These are phyloP conservation scores for Athalia circularis DNA, from an alignment of 2,888 invertebrate genomes.

Conservation along the genomic window DNA sequence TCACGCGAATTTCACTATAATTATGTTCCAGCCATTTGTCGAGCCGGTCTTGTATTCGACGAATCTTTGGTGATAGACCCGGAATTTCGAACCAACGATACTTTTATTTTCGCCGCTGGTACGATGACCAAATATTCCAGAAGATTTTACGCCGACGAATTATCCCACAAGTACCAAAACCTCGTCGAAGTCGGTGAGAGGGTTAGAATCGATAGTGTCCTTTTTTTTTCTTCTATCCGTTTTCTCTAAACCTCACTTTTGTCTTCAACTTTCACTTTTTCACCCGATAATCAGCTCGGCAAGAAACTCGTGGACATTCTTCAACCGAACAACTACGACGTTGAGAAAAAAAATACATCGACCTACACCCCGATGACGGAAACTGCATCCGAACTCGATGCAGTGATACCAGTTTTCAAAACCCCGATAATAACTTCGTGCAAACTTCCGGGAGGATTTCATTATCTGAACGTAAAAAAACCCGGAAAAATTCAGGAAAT, in stretches of 20 bases:
- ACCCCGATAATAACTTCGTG: conserved; percentile 73
- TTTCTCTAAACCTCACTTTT: background rate
- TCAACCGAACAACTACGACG: background rate
- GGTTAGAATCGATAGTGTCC: conserved; percentile 68
- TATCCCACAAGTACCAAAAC: conserved; percentile 77
- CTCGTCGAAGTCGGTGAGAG: conserved; percentile 80
- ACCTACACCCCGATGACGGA: background rate
- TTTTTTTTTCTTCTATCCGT: background rate
- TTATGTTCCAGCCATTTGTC: conserved; percentile 76
- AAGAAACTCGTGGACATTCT: background rate
- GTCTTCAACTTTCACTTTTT: too few species aligned
- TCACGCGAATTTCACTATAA: conserved; percentile 34
- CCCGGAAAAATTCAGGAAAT: conserved; percentile 76
- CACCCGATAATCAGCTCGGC: too few species aligned
- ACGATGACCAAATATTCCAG: conserved; percentile 80
- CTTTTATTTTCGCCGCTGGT: conserved; percentile 81
- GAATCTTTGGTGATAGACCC: conserved; percentile 80
- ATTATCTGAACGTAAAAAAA: conserved; percentile 78
- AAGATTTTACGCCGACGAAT: conserved; percentile 76
- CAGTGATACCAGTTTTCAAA: conserved; percentile 67
- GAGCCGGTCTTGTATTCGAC: conserved; percentile 78
- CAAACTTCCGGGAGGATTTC: conserved; percentile 78
- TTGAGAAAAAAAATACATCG: too few species aligned
- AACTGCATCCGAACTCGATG: conserved; percentile 41
- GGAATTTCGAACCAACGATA: conserved; percentile 81